Conservation (phyloP, 23 tunicate genomes). For the Trididemnum nubilum region DNA sequence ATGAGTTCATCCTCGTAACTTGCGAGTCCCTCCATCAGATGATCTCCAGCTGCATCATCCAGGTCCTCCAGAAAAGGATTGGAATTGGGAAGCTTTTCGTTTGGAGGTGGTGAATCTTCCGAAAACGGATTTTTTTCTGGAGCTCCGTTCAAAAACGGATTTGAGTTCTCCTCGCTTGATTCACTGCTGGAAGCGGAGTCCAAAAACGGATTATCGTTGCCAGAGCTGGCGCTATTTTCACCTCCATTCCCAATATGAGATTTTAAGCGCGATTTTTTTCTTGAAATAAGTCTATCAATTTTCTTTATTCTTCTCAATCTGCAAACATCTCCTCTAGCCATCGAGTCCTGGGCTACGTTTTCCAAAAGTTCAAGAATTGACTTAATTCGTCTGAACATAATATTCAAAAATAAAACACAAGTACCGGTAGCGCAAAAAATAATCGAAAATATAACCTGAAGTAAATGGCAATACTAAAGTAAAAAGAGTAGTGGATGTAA, state of each 20-base stretch:
- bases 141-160: conserved; percentile 41
- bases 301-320: neutral
- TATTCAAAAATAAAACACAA: no score
- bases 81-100: no score
- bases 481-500: no score
- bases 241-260: neutral
- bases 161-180: conserved; percentile 5
- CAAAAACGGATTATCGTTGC: conserved; percentile 16
- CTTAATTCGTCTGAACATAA: conserved; percentile 48
- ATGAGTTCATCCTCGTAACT: conserved; percentile 69
- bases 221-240: neutral
- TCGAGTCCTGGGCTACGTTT: conserved; percentile 26
- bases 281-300: neutral
- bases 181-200: conserved; percentile 43
- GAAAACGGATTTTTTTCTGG: conserved; percentile 32
- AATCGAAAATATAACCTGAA: no score
- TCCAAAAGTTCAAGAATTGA: conserved; percentile 49
- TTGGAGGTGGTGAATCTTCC: neutral
- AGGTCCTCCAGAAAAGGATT: conserved; percentile 34
- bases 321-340: conserved; percentile 30
- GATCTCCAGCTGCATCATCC: conserved; percentile 21
- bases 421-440: no score
- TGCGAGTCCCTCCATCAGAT: conserved; percentile 59
- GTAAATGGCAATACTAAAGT: no score
- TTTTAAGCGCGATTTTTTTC: conserved; percentile 11